Evolutionary conservation across 2,888 invertebrate genomes (phyloP), one percentile per base, ranked within the genome.

Genomic region (Aphidius colemani): DNA sequence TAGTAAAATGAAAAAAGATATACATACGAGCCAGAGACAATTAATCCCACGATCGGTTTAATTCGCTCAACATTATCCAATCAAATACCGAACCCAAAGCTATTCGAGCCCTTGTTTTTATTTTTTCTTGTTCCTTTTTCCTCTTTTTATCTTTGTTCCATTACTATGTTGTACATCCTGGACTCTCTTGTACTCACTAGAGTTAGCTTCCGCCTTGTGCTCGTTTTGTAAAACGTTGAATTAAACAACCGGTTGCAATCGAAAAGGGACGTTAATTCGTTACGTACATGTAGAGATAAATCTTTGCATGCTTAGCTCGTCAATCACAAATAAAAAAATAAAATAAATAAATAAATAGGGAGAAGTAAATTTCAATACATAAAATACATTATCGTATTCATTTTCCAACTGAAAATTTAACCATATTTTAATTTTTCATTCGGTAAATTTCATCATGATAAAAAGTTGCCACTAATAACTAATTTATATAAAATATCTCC

Each of bases 61-160:
- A 77, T 77, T 76, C 74, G 75, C 71, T 72, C 73, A 73, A 74
- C 76, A 75, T 78, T 77, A 76, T 77, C 76, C 78, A 77, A 75
- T 77, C 75, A 72, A 75, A 74, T 67, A 67, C 67, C 70, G 67
- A 66, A 70, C 67, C 30, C 46, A 46, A 39, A 46, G 39, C 56
- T 45, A 57, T 46, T 13, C 30, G 61, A 65, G 63, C 63, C 65
- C 60, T 53, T 59, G 59, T 46, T 55, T 49, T 44, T 41, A 40
- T 49, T 13, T 10, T 30, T 13, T 5, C 11, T 40, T 18, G 11
- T 41, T 56, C 11, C 3, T 53, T 59, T 56, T 57, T 57, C 8
- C 63, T 40, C n/a, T 41, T 53, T 48, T 58, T 58, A 44, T 51
- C 44, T 53, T 48, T 58, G 53, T 44, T 40, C 48, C 43, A 13